Conservation (phyloP, 2,113 vertebrate species). For the Tetraodon nigroviridis region DNA sequence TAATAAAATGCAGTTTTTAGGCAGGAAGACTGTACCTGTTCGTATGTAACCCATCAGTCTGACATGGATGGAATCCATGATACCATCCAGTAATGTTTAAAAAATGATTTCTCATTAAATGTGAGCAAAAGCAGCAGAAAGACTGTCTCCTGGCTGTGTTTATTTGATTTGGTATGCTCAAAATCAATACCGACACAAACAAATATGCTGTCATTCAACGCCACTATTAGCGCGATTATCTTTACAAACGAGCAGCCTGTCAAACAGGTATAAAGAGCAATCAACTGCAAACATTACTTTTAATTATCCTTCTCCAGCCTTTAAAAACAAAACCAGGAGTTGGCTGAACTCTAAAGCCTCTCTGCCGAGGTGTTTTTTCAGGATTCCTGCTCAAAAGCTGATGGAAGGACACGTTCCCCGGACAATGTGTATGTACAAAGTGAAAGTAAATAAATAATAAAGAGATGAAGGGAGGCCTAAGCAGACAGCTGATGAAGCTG, state of each 20-base stretch:
- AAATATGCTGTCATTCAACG: constrained; percentile 20
- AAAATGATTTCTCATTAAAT: background rate
- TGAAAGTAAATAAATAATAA: constrained; percentile 65
- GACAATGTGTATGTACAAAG: constrained; percentile 56
- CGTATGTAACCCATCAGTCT: background rate
- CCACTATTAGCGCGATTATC: constrained; percentile 45
- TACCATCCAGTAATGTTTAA: constrained; percentile 13
- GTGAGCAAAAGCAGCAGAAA: constrained; percentile 13
- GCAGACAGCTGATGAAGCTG: constrained; percentile 65
- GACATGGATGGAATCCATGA: constrained; percentile 15
- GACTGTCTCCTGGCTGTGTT: constrained; percentile 22
- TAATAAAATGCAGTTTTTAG: too few species aligned
- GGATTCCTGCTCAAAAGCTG: constrained; percentile 39
- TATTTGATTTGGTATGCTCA: constrained; percentile 37
- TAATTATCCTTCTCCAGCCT: constrained; percentile 18
- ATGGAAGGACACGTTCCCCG: constrained; percentile 46
- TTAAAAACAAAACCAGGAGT: constrained; percentile 16
- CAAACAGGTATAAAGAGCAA: constrained; percentile 29
- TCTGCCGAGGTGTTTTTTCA: constrained; percentile 26
- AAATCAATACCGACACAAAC: constrained; percentile 30
- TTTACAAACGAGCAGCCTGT: constrained; percentile 25
- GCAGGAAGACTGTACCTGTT: too few species aligned
- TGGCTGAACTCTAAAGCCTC: constrained; percentile 32
- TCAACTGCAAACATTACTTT: constrained; percentile 23
- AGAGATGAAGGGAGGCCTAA: constrained; percentile 60